Percentiles rank a stretch among this genome's conserved stretches.
Evolutionary conservation across 1,140 invertebrate species (phyloP).

Genomic region (Nylanderia fulva): DNA sequence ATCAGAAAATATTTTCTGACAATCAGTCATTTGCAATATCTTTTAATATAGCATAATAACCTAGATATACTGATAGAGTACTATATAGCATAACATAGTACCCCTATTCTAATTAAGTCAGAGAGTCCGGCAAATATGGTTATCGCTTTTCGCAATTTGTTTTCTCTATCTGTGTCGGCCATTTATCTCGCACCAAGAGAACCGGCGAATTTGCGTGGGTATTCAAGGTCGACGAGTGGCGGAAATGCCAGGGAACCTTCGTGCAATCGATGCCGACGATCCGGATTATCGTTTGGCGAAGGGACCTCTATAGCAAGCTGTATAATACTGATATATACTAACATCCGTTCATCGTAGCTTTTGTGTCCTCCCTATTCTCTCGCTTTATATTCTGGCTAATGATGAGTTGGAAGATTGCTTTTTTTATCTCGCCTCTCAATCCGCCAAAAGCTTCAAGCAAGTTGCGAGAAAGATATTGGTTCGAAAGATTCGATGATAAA

Average conservation of each 20-base stretch:
- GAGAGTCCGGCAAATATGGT: not conserved
- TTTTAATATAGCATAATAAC: no score
- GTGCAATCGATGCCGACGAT: conserved; percentile 47
- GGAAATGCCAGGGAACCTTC: conserved; percentile 3
- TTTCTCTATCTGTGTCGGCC: not conserved
- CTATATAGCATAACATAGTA: no score
- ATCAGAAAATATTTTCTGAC: not conserved
- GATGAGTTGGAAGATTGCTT: conserved; percentile 3
- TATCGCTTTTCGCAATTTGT: conserved; percentile 3
- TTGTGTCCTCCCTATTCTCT: conserved; percentile 3
- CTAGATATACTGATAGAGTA: no score
- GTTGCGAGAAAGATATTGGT: not conserved
- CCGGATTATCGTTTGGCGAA: conserved; percentile 47
- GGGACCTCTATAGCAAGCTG: not conserved
- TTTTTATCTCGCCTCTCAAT: not conserved
- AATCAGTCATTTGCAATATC: not conserved
- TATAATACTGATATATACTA: conserved; percentile 1
- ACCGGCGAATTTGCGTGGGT: conserved; percentile 10
- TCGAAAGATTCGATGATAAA: not conserved
- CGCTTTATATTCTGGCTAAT: conserved; percentile 18
- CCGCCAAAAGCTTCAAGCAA: not conserved
- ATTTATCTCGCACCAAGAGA: not conserved
- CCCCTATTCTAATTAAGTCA: conserved; percentile 2
- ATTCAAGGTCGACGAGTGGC: conserved; percentile 38
- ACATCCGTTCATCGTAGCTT: not conserved